phyloP scores from a whole-genome alignment of 2,888 invertebrate genomes.

The Quadroppia sp. region DNA sequence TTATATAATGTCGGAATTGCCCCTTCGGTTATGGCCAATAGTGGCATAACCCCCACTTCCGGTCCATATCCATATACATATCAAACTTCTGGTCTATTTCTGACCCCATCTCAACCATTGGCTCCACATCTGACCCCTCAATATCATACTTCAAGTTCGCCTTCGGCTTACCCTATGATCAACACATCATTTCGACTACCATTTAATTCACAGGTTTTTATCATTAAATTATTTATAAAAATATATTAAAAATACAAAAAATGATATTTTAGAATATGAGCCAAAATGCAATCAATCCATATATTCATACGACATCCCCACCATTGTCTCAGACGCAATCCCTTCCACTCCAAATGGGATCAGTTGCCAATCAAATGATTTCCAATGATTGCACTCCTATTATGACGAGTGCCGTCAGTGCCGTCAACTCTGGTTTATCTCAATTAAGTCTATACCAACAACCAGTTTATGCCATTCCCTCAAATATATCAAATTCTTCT shows the following conservation, averaged over 20 bases:
- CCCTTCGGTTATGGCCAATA: background rate
- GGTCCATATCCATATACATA: conserved; percentile 23
- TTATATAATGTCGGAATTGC: conserved; percentile 19
- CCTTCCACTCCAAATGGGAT: background rate
- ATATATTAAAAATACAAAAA: background rate
- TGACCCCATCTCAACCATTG: background rate
- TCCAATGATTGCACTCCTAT: background rate
- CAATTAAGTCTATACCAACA: background rate
- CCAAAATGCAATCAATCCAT: background rate
- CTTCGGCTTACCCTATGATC: background rate
- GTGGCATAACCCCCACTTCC: background rate
- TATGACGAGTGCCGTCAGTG: no score
- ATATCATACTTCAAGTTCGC: background rate
- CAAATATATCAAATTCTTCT: background rate
- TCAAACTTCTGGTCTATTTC: conserved; percentile 21
- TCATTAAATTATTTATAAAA: background rate
- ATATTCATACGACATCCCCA: background rate
- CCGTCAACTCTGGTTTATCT: background rate
- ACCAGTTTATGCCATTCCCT: background rate
- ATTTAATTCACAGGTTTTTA: background rate
- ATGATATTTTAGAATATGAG: background rate
- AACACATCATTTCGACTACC: background rate
- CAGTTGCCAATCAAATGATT: background rate
- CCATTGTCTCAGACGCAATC: background rate
- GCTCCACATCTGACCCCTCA: background rate